Evolutionary conservation across 1,140 invertebrate genomes (phyloP), one percentile per base, ranked within the genome.

Genomic region (Drosophila saltans): DNA sequence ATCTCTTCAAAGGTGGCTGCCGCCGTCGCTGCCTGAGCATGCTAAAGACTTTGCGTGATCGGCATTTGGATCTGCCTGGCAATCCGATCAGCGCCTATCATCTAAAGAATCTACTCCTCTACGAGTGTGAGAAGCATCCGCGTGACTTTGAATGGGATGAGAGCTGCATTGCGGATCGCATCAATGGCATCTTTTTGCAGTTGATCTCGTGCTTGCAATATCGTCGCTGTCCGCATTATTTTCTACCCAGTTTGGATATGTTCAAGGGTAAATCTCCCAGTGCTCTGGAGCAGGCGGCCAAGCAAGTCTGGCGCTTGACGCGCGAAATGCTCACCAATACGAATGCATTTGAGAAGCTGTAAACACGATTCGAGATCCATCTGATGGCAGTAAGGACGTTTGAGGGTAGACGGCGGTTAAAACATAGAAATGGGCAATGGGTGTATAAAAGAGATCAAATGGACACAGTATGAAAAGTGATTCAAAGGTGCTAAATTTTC

Each of bases 101-200:
- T 91, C 94, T 98, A 92, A 98, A 98, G 93, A 98, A 97, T 1
- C 93, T 98, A 48, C 93, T 98, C 28, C 93, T 99, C 48, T 98
- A 98, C 93, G 98, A 99, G 93, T 99, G 98, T 92, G 98, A 99
- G 93, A 99, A 99, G 92, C 98, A 99, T 93, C 97, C 97, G 1
- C 92, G 96, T 16, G 98, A 99, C 92, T 92, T 95, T 28, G 98
- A 99, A 92, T 99, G 98, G 98, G 97, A 98, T 90, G 97, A 99
- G 82, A 94, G 95, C 2, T 97, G 96, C 89, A 93, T 99, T 26
- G 97, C 96, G 0, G 97, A 99, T 93, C 94, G 98, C 33, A 96
- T 99, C 77, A 98, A 98, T 91, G 98, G 98, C 8, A 97, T 99
- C 70, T 95, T 98, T 16, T 93, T 99, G 58, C 98, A 99, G 92